Base-by-base conservation (phyloP, 2,797 vertebrate species). In the Psittacula derbiana region DNA sequence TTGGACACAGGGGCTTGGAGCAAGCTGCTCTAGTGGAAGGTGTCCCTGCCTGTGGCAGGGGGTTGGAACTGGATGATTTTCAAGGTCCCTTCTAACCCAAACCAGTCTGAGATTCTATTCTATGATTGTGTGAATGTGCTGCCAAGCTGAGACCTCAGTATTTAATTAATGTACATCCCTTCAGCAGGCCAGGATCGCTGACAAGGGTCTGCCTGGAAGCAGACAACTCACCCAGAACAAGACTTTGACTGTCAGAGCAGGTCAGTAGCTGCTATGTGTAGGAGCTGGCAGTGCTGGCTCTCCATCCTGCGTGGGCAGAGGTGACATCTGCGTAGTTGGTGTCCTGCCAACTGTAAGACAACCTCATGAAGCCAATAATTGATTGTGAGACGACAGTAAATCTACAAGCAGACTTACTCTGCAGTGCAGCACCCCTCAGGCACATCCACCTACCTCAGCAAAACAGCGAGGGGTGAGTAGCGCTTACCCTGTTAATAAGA, bases 401-500 rank as follows among this genome's bases (percentile, higher is more conserved):
- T 53, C n/a, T 43, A 14, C 1, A 0, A 43, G 8, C 33, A 50
- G 41, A 16, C n/a, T 12, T 5, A 25, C 46, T 69, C 33, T 2
- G 2, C 38, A 14, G 15, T 3, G 49, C 62, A 27, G 57, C 25
- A 19, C n/a, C 36, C 64, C 70, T 12, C 40, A 5, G 72, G 27
- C 2, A 2, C 44, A 23, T 19, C 30, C 61, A 62, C 43, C 67
- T 46, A 8, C 30, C 55, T 7, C 4, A n/a, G 24, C 40, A 18
- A 8, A 38, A 12, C 18, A 4, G 47, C 8, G 2, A 38, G 40
- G 40, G 30, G 2, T 0, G 21, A 25, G 40, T 2, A 43, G 62
- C 57, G 4, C 41, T 19, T 11, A 40, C 21, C 25, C 43, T 3
- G 2, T 15, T 10, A 27, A 4, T 4, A 49, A 27, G n/a, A 60